Conservation (phyloP, 2,888 invertebrate genomes). For the Thecocarcelia acutangulata region DNA sequence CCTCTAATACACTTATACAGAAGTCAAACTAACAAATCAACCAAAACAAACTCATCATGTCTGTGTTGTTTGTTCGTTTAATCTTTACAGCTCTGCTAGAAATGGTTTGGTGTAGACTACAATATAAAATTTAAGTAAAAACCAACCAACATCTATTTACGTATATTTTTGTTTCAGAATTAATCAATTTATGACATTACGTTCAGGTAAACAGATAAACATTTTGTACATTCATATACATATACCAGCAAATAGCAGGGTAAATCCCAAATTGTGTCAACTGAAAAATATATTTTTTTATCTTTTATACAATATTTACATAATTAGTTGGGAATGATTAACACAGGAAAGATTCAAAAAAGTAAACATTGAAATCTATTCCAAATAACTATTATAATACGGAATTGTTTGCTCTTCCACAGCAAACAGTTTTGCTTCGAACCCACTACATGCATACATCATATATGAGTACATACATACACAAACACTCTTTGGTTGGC, state of each 20-base stretch:
- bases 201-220: constrained; percentile 17
- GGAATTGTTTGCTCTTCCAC: background rate
- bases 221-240: background rate
- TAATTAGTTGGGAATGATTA: constrained; percentile 1
- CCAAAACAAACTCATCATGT: constrained; percentile 5
- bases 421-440: background rate
- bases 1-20: background rate
- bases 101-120: background rate
- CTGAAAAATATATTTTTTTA: background rate
- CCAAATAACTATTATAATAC: background rate
- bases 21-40: constrained; percentile 36
- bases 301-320: background rate
- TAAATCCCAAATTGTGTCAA: constrained; percentile 47
- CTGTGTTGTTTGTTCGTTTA: background rate
- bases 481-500: background rate
- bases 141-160: constrained; percentile 22
- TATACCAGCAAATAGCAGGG: constrained; percentile 25
- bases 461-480: too few relatives aligned
- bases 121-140: constrained; percentile 38
- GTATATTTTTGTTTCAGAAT: constrained; percentile 37
- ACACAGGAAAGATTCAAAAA: background rate
- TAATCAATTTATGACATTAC: constrained; percentile 53
- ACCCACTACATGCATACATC: too few relatives aligned
- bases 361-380: background rate
- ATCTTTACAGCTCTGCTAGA: constrained; percentile 29